Evolutionary conservation across 2,113 vertebrate genomes (phyloP).

Genomic region (Silurus glanis): DNA sequence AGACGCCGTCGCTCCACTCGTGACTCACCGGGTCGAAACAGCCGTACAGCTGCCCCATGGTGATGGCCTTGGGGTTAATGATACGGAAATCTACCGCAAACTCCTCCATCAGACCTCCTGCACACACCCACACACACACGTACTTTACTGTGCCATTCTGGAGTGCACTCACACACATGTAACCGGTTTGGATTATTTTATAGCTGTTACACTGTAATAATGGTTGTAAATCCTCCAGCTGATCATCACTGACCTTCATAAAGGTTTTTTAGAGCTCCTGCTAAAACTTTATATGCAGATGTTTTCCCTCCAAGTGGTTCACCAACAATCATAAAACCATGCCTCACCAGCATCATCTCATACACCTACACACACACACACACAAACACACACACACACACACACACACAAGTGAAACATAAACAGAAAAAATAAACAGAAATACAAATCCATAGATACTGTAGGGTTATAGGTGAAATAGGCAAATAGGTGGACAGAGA

Average conservation of each 20-base stretch:
- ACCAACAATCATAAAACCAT: conserved; percentile 93
- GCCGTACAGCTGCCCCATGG: conserved; percentile 90
- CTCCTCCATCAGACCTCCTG: conserved; percentile 82
- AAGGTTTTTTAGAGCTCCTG: conserved; percentile 80
- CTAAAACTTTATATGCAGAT: conserved; percentile 83
- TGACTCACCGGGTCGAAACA: conserved; percentile 88
- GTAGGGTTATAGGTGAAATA: no score
- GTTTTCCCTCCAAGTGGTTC: conserved; percentile 87
- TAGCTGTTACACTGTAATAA: background rate
- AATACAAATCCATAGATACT: no score
- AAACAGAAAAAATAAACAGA: no score
- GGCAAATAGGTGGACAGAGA: background rate
- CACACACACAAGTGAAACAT: background rate
- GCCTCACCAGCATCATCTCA: conserved; percentile 93
- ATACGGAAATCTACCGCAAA: conserved; percentile 82
- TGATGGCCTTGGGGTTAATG: conserved; percentile 90
- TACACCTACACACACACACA: conserved; percentile 77
- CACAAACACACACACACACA: conserved; percentile 14
- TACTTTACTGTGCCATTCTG: background rate
- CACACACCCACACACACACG: conserved; percentile 19
- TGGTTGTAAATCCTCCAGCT: background rate
- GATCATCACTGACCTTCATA: conserved; percentile 64
- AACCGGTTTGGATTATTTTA: no score
- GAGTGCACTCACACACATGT: background rate
- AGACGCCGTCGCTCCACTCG: conserved; percentile 88